Conservation (phyloP, 2,113 vertebrate genomes). For the Falco punctatus region DNA sequence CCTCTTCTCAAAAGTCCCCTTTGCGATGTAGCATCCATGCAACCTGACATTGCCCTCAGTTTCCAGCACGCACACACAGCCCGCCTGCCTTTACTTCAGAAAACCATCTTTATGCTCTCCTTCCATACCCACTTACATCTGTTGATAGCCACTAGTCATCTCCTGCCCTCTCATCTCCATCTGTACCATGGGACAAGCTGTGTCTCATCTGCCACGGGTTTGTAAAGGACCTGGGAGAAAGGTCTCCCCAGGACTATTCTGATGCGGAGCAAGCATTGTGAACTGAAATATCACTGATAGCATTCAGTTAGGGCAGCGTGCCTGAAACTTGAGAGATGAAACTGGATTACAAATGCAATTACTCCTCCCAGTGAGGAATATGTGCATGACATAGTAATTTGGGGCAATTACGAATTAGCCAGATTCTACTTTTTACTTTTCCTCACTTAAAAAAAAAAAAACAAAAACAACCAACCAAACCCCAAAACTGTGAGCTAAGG, state of each 20-base stretch:
- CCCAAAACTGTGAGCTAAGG: background rate
- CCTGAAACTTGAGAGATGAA: background rate
- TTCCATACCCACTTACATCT: background rate
- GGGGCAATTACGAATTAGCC: background rate
- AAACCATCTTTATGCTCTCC: background rate
- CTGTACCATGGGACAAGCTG: rapidly evolving
- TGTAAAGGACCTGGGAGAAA: background rate
- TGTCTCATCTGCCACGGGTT: background rate
- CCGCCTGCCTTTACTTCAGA: background rate
- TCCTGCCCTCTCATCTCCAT: background rate
- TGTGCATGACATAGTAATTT: background rate
- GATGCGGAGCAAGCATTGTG: background rate
- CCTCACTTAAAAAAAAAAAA: background rate
- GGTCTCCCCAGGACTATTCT: background rate
- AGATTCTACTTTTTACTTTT: background rate
- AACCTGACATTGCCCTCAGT: background rate
- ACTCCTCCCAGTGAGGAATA: background rate
- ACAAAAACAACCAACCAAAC: background rate
- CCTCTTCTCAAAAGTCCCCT: background rate
- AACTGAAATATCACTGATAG: background rate
- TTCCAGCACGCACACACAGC: background rate
- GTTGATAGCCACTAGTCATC: background rate
- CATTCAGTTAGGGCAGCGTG: background rate
- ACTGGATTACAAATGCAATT: background rate
- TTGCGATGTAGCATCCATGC: background rate